Base-by-base conservation (phyloP, 2,113 vertebrate species). In the Nestor notabilis region DNA sequence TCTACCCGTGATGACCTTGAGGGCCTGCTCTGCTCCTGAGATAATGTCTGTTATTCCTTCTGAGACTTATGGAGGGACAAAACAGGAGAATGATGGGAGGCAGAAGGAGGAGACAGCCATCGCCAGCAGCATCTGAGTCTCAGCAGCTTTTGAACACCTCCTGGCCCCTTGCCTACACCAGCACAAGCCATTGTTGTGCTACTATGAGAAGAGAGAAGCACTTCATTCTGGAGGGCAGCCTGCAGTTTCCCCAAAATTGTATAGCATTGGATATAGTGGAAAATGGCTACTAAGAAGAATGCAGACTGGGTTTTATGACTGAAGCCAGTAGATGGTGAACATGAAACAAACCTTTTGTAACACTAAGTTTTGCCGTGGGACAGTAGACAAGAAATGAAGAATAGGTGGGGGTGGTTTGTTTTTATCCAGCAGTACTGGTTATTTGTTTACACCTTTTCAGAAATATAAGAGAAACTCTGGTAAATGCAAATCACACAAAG, bases 161-260 rank as follows among this genome's bases (percentile, higher is more conserved):
- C 46, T 64, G 47, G 7, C 3, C 8, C 24, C 12, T 27, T 5
- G 1, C 10, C 13, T 28, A 19, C 9, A 29, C 13, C 21, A 88
- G 70, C 33, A 60, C 6, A 35, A 66, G 11, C 16, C 35, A 49
- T n/a, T 12, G 37, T 23, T 79, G 37, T 0, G 0, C 29, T 79
- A 47, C 50, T 60, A 2, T 31, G 24, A 56, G 66, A 52, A 66
- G 52, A 76, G 9, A 56, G 28, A 25, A 83, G 14, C 37, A 25
- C 1, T 9, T 8, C 10, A 9, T 58, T 39, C 83, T 80, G 53
- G 23, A 81, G 3, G 61, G 14, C 53, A 86, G 55, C 27, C 27
- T 20, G 5, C 31, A 37, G 41, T 2, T 76, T 20, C 6, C 61
- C 61, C 27, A 9, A 20, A 83, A 18, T 9, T 13, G 4, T 47